phyloP scores from a whole-genome alignment of 2,797 vertebrate species.

The Trematomus bernacchii region DNA sequence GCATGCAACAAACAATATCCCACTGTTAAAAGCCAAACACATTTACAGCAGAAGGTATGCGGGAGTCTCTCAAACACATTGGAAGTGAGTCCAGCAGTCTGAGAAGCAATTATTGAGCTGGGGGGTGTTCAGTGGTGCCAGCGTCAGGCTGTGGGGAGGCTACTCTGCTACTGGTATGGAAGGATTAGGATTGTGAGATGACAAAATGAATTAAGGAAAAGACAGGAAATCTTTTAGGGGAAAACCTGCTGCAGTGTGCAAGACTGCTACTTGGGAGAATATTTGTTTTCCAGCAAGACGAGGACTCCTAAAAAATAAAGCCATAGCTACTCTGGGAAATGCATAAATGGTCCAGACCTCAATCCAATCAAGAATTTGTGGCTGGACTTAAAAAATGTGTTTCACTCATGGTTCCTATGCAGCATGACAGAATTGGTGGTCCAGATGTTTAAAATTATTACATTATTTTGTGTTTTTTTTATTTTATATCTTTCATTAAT shows the following conservation, averaged over 20 bases:
- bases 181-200: background rate
- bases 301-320: conserved; percentile 1
- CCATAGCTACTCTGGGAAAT: conserved; percentile 17
- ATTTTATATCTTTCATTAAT: background rate
- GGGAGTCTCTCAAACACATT: background rate
- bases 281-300: conserved; percentile 30
- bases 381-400: conserved; percentile 1
- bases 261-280: conserved; percentile 6
- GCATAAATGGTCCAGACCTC: conserved; percentile 31
- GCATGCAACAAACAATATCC: background rate
- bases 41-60: conserved; percentile 3
- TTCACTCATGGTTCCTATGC: background rate
- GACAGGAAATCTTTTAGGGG: background rate
- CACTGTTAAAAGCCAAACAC: conserved; percentile 10
- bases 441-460: conserved; percentile 10
- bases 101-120: conserved; percentile 9
- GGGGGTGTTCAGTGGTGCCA: background rate
- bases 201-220: conserved; percentile 6
- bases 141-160: conserved; percentile 9
- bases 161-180: conserved; percentile 9
- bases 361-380: conserved; percentile 29
- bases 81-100: background rate
- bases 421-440: background rate
- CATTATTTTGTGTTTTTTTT: background rate
- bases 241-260: conserved; percentile 13